Percentiles rank a stretch among this genome's conserved stretches.
These are phyloP conservation scores for Drosophila orena DNA, from an alignment of 1,140 invertebrate species.

Conservation along the genomic window DNA sequence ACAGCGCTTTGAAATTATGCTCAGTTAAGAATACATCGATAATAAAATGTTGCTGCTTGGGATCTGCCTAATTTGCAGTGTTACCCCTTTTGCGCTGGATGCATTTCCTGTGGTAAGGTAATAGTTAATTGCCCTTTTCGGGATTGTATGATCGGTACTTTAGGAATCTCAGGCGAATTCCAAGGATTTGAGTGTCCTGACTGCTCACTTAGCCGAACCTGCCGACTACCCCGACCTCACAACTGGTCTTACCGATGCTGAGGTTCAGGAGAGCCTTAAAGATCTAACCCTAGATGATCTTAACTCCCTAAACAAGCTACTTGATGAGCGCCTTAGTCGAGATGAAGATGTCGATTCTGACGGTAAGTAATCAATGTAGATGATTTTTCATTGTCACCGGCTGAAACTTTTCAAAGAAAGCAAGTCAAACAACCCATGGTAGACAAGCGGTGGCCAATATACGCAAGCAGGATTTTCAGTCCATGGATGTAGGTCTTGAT, in stretches of 20 bases:
- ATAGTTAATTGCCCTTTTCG: neutral
- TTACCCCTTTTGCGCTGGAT: conserved; percentile 4
- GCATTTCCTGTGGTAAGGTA: conserved; percentile 51
- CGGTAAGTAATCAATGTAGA: neutral
- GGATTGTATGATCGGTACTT: neutral
- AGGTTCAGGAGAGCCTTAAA: conserved; percentile 46
- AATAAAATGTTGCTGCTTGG: conserved; percentile 53
- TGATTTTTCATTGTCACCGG: conserved; percentile 3
- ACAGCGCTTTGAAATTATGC: neutral
- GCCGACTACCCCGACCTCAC: conserved; percentile 62
- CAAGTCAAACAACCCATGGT: conserved; percentile 34
- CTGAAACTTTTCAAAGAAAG: conserved; percentile 43
- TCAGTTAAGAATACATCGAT: conserved; percentile 3
- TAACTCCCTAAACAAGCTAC: conserved; percentile 40
- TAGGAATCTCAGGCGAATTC: neutral
- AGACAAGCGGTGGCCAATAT: conserved; percentile 9
- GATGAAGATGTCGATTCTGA: conserved; percentile 21
- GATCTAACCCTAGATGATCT: conserved; percentile 55
- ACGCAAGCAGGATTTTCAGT: conserved; percentile 14
- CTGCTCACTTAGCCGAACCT: neutral
- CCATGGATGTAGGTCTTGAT: neutral
- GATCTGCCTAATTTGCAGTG: conserved; percentile 18
- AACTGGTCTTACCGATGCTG: conserved; percentile 53
- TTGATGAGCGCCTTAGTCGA: conserved; percentile 42
- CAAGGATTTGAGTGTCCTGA: neutral